phyloP scores from a whole-genome alignment of 2,113 vertebrate genomes.

The Eonycteris spelaea region DNA sequence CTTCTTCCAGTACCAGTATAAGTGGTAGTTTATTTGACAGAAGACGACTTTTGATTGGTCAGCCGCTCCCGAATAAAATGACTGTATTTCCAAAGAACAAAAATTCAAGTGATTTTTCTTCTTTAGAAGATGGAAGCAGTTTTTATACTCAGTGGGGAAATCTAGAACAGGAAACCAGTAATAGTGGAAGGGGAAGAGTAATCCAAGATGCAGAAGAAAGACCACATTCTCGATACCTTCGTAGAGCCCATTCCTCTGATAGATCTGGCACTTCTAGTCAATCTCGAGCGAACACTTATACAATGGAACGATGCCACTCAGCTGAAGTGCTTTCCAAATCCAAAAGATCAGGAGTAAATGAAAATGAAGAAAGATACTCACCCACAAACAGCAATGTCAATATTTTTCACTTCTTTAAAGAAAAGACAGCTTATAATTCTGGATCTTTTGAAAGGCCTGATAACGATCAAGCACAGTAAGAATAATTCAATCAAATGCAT shows the following conservation, averaged over 20 bases:
- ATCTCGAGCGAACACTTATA: conserved; percentile 55
- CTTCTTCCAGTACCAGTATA: conserved; percentile 85
- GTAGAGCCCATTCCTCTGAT: conserved; percentile 94
- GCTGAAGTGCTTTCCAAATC: conserved; percentile 86
- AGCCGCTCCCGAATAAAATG: conserved; percentile 93
- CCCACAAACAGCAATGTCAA: conserved; percentile 76
- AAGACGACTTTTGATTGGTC: conserved; percentile 86
- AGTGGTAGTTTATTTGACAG: conserved; percentile 89
- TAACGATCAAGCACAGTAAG: conserved; percentile 89
- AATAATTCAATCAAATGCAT: background rate
- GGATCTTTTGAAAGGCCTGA: conserved; percentile 83
- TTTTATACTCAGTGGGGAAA: conserved; percentile 79
- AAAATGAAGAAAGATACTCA: conserved; percentile 78
- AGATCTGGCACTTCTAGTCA: conserved; percentile 82
- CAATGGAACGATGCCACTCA: conserved; percentile 90
- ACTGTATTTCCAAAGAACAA: conserved; percentile 83
- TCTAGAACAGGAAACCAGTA: conserved; percentile 65
- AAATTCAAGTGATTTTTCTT: conserved; percentile 75
- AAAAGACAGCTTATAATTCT: conserved; percentile 74
- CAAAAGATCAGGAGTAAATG: conserved; percentile 68
- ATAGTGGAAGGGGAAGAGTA: conserved; percentile 76
- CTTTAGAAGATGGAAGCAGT: conserved; percentile 79
- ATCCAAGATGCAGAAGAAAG: conserved; percentile 77
- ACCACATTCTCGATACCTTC: conserved; percentile 92
- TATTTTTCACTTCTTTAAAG: conserved; percentile 83